Base-by-base conservation (phyloP, 2,888 invertebrate species). In the Drosophila mulleri region DNA sequence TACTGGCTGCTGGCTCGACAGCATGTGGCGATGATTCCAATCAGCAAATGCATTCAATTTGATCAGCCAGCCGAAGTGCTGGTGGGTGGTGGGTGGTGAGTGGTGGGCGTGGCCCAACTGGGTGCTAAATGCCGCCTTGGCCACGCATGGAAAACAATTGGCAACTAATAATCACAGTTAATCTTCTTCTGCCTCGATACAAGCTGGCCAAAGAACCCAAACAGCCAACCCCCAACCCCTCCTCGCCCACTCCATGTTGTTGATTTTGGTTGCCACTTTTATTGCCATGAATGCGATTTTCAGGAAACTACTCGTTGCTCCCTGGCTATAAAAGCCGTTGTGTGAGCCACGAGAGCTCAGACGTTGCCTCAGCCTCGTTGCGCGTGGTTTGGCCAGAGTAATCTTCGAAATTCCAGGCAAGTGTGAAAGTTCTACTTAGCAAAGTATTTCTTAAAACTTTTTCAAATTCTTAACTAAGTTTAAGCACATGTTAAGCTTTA, bases 11-110 rank as follows among this genome's bases (percentile, higher is more conserved):
- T n/a, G 35, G 47, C 20, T n/a, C 39, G 32, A 42, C 26, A 37
- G 63, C 78, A 86, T 86, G 86, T 82, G 6, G 80, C 91, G 88
- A 91, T 92, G 92, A 87, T 92, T 92, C 90, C 83, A 92, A 92
- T 92, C 92, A 92, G 88, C 87, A 92, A 92, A 92, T 92, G 92
- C 91, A 92, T 92, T 92, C 91, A 91, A 79, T 90, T 83, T 91
- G 84, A 73, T 86, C 84, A 79, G 72, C 86, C 83, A 80, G 62
- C 74, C 80, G 79, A 78, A 32, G 72, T 59, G 60, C 65, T 60
- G 62, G 58, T 6, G 57, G 60, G 68, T 60, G 62, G 58, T 6
- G 57, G 60, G 68, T 60, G 62, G 58, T 23, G 20, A 23, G 68
- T 60, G 62, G 58, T 65, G 62, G 66, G 52, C 61, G 72, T 59